Evolutionary conservation across 2,797 vertebrate species (phyloP), one percentile per base, ranked within the genome.

Genomic region (Oceanodroma leucorhoa): DNA sequence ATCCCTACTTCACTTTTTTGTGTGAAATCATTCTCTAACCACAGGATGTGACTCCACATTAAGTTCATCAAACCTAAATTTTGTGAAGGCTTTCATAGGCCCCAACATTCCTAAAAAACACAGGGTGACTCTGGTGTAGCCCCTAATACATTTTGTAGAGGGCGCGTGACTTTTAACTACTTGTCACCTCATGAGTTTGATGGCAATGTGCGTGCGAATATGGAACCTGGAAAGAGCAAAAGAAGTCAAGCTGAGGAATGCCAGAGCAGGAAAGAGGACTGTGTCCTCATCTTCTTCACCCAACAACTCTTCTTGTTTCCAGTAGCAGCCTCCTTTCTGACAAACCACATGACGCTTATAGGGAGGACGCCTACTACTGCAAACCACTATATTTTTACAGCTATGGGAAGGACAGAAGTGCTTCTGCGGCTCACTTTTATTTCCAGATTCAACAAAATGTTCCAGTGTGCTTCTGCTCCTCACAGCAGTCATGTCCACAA

Each of bases 271-370:
- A 58, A 70, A 38, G 27, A 86, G 58, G 72, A 83, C 43, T 18
- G 2, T 8, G 54, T n/a, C 69, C 89, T 87, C 11, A 1, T 16
- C 45, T 38, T 46, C 87, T 86, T 91, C 89, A 87, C 11, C 40
- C 76, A 76, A n/a, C 69, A 94, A 17, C 54, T 89, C 54, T 84
- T 82, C 62, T 80, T 29, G 71, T 20, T 81, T 66, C 69, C 84
- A 88, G 91, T 73, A 90, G 82, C 72, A 96, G 87, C 72, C 82
- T 87, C 87, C 94, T 64, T 41, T 69, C 87, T 81, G 83, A 90
- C 83, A 86, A 70, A 46, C 15, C 50, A 55, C n/a, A 29, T 9
- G 30, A 83, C 48, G 38, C 60, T 88, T 78, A 80, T 62, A 75
- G 66, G 75, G 61, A 82, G 83, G 84, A 83, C 0, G 3, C 34